Evolutionary conservation across 2,888 invertebrate species (phyloP), one percentile per base, ranked within the genome.

Genomic region (Leuctra nigra): DNA sequence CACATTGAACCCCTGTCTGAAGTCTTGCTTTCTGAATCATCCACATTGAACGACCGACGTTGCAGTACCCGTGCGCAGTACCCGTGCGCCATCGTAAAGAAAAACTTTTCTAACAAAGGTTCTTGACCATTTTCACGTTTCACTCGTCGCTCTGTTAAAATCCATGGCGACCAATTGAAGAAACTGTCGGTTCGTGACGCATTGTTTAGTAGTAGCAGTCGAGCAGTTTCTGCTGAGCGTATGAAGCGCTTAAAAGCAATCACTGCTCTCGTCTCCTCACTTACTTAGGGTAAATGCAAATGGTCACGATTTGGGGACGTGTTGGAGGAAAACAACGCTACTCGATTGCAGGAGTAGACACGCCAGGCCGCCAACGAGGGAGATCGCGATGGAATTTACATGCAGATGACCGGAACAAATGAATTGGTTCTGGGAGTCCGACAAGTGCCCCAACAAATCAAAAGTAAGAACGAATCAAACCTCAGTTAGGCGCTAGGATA

Each of bases 331-430:
- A n/a, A n/a, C n/a, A n/a, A 11, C 11, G 29, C 29, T 29, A 29
- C 29, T 29, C 29, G 11, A 14, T 4, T 4, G 23, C 6, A 22
- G 46, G 23, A 13, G n/a, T 6, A 23, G 11, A 2, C 23, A 3
- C 23, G 46, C 24, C 20, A 6, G 22, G 46, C n/a, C 20, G 20
- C n/a, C 13, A 23, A 23, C 46, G 24, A 48, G 16, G 25, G 7
- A 48, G 24, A 23, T 48, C 29, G 48, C 44, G 48, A 4, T 29
- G 23, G 56, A 39, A 56, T 50, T 50, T 50, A 56, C 56, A 56
- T 56, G 56, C 50, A 48, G 56, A 56, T 56, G 56, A 56, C 56
- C 56, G 56, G 18, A 29, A 38, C 56, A 13, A 56, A 50, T 29
- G 29, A 52, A 48, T 48, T 48, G 29, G 48, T 48, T 48, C 25